A percentile compares a stretch with the other conserved stretches of the same genome.
phyloP scores from a whole-genome alignment of 2,113 vertebrate species.

The Odontesthes bonariensis region DNA sequence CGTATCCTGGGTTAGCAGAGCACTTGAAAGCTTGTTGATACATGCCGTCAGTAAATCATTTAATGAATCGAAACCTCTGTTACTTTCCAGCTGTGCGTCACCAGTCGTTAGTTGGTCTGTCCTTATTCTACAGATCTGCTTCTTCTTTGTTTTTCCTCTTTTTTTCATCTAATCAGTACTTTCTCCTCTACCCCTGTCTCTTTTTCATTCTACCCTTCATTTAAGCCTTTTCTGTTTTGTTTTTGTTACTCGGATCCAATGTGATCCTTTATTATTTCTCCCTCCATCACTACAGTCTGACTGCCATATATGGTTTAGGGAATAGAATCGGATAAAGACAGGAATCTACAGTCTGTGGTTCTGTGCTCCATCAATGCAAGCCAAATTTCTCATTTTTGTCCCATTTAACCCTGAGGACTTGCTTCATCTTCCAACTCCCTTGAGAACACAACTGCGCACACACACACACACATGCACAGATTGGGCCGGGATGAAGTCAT shows the following conservation, averaged over 20 bases:
- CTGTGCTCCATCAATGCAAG: constrained; percentile 20
- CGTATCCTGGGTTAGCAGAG: too few species aligned
- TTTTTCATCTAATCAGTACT: not conserved
- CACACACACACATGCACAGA: constrained; percentile 8
- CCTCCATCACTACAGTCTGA: constrained; percentile 3
- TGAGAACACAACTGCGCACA: constrained; percentile 22
- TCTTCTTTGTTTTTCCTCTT: too few species aligned
- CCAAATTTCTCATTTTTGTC: too few species aligned
- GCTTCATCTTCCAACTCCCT: too few species aligned
- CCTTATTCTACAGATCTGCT: too few species aligned
- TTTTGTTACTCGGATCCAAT: not conserved
- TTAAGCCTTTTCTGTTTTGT: not conserved
- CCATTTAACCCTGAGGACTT: too few species aligned
- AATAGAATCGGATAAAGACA: constrained; percentile 52
- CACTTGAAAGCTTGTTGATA: not conserved
- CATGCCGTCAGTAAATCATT: not conserved
- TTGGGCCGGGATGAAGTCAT: constrained; percentile 69
- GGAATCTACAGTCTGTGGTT: constrained; percentile 60
- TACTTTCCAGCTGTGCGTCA: too few species aligned
- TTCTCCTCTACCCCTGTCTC: rapidly evolving
- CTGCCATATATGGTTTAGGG: constrained; percentile 55
- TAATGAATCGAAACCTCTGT: too few species aligned
- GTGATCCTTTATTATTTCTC: not conserved
- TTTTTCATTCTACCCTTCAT: not conserved
- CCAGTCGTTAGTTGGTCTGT: too few species aligned